Evolutionary conservation across 1,140 invertebrate species (phyloP).

Genomic region (Drusus annulatus): DNA sequence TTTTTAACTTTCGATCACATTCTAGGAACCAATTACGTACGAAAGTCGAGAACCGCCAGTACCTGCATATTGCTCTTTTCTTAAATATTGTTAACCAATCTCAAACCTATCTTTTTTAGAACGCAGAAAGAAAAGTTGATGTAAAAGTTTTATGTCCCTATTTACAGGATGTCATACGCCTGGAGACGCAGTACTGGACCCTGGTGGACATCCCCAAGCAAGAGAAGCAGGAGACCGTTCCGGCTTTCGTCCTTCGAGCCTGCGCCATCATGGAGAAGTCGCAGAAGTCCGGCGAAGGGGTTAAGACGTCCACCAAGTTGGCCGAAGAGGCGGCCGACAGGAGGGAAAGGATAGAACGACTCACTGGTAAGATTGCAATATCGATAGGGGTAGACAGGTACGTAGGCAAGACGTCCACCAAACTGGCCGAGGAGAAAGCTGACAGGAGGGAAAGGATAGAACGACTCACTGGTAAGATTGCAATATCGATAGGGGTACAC

Average conservation of each 20-base stretch:
- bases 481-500: conserved; percentile 54
- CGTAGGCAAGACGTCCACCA: conserved; percentile 84
- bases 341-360: conserved; percentile 85
- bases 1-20: no score
- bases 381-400: conserved; percentile 46
- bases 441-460: conserved; percentile 86
- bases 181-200: conserved; percentile 95
- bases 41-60: no score
- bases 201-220: conserved; percentile 91
- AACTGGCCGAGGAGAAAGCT: conserved; percentile 86
- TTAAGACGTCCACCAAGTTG: conserved; percentile 86
- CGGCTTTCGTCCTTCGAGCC: conserved; percentile 89
- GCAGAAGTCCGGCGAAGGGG: conserved; percentile 89
- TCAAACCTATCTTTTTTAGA: no score
- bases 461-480: conserved; percentile 82
- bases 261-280: conserved; percentile 93
- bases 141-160: neutral
- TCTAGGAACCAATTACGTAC: no score
- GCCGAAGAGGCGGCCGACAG: conserved; percentile 88
- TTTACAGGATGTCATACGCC: conserved; percentile 88
- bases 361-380: conserved; percentile 79
- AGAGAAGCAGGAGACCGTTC: conserved; percentile 91
- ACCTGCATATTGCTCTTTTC: no score
- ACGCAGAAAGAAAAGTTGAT: no score
- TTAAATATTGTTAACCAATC: no score